phyloP scores from a whole-genome alignment of 2,888 invertebrate genomes.

The Anthophora plumipes region DNA sequence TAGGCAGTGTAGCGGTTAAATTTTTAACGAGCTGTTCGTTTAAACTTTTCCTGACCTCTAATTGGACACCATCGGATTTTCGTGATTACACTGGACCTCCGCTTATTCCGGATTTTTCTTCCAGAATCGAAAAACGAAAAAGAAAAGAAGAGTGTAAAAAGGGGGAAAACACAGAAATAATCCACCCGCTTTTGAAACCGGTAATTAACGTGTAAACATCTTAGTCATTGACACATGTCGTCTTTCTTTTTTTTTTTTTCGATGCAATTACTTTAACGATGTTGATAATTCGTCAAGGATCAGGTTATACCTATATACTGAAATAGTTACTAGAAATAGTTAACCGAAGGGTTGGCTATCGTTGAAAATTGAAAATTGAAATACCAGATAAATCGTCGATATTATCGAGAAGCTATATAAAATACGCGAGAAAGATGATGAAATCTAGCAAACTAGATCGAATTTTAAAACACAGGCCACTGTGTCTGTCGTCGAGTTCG shows the following conservation, averaged over 20 bases:
- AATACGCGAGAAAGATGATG: constrained; percentile 47
- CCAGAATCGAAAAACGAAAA: background rate
- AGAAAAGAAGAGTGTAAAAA: too few relatives aligned
- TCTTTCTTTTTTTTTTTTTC: too few relatives aligned
- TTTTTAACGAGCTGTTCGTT: constrained; percentile 12
- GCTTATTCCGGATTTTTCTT: background rate
- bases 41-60: constrained; percentile 6
- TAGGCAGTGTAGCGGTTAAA: constrained; percentile 1
- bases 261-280: constrained; percentile 2
- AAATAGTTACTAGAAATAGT: too few relatives aligned
- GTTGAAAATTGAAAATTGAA: background rate
- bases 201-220: background rate
- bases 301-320: too few relatives aligned
- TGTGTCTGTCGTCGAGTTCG: constrained; percentile 44
- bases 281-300: background rate
- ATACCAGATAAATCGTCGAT: background rate
- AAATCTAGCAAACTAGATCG: constrained; percentile 69
- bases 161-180: too few relatives aligned
- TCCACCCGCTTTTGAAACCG: background rate
- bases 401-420: constrained; percentile 9
- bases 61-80: background rate
- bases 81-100: background rate
- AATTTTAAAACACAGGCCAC: constrained; percentile 72
- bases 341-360: background rate
- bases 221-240: background rate